phyloP scores from a whole-genome alignment of 2,113 vertebrate species.

The Anoura caudifer region DNA sequence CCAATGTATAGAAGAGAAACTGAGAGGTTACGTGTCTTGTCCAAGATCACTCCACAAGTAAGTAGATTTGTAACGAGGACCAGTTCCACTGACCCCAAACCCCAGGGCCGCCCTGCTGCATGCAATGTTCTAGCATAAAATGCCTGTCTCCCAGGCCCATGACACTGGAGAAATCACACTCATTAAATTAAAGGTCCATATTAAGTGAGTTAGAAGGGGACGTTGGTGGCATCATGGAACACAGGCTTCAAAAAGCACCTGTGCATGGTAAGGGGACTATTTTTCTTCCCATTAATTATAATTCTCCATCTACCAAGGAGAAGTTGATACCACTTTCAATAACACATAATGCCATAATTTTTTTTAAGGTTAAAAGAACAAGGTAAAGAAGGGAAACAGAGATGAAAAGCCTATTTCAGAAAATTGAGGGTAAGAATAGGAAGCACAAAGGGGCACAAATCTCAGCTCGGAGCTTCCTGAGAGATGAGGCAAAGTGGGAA shows the following conservation, averaged over 20 bases:
- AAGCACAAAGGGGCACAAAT: neutral
- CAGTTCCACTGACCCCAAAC: neutral
- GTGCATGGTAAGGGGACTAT: neutral
- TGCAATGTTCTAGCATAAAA: neutral
- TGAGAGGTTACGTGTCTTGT: neutral
- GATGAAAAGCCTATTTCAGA: neutral
- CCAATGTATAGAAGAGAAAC: neutral
- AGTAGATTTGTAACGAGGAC: neutral
- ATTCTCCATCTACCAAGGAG: neutral
- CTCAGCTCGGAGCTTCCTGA: neutral
- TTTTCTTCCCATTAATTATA: neutral
- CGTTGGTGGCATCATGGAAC: neutral
- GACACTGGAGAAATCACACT: neutral
- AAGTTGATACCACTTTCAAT: slow-evolving; percentile 11
- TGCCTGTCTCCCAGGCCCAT: neutral
- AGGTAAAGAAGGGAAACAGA: neutral
- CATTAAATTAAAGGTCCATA: neutral
- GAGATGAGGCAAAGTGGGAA: neutral
- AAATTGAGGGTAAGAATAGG: neutral
- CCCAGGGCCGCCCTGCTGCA: neutral
- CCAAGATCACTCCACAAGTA: neutral
- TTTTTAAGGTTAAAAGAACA: neutral
- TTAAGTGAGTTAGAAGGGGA: neutral
- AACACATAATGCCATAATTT: neutral
- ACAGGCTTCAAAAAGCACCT: neutral